phyloP scores from a whole-genome alignment of 2,888 invertebrate species.

The Lasioglossum oenotherae region DNA sequence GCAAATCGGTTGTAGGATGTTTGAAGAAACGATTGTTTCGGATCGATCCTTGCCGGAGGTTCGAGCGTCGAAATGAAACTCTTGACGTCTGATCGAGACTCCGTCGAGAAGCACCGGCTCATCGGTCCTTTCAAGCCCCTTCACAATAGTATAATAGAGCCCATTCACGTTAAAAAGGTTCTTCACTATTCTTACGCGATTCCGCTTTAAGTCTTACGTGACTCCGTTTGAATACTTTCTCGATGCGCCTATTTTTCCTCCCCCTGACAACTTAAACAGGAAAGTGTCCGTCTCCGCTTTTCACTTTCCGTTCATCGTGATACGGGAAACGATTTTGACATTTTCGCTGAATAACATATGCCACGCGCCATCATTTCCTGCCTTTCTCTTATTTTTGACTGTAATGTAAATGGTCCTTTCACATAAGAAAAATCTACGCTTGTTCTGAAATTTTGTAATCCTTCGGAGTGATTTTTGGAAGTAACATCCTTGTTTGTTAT shows the following conservation, averaged over 20 bases:
- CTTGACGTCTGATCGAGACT: conserved; percentile 68
- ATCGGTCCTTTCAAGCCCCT: conserved; percentile 67
- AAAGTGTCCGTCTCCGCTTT: conserved; percentile 1
- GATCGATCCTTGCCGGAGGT: conserved; percentile 71
- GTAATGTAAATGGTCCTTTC: neutral
- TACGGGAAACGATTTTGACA: neutral
- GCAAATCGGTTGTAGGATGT: conserved; percentile 74
- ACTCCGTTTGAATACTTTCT: conserved; percentile 56
- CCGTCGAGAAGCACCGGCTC: conserved; percentile 62
- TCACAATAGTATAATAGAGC: conserved; percentile 71
- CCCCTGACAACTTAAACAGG: conserved; percentile 26
- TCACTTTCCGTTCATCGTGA: neutral
- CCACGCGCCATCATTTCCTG: neutral
- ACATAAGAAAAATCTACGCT: neutral
- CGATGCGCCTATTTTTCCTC: conserved; percentile 26
- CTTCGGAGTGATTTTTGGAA: neutral
- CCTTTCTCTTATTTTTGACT: neutral
- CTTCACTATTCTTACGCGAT: conserved; percentile 69
- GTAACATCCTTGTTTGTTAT: neutral
- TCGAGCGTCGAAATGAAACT: conserved; percentile 76
- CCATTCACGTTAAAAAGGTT: conserved; percentile 70
- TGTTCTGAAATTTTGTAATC: neutral
- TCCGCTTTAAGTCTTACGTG: conserved; percentile 60
- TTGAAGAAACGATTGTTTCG: conserved; percentile 79
- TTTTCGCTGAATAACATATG: neutral